A percentile compares a stretch with the other conserved stretches of the same genome.
These are phyloP conservation scores for Setophaga kirtlandii DNA, from an alignment of 2,113 vertebrate genomes.

Conservation along the genomic window DNA sequence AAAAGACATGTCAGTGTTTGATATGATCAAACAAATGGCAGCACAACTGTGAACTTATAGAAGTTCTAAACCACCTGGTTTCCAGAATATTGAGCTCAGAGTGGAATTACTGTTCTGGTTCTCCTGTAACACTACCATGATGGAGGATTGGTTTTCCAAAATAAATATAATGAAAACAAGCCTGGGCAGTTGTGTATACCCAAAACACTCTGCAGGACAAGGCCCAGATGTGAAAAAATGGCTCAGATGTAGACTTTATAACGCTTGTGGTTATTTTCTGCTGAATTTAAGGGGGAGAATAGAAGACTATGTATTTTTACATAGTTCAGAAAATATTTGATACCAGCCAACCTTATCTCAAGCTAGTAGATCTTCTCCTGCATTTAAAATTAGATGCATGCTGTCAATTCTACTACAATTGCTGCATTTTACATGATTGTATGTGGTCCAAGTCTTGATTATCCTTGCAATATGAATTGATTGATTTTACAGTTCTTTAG, in stretches of 20 bases:
- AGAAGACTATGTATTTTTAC: not conserved
- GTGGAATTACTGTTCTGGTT: not conserved
- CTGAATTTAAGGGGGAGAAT: not conserved
- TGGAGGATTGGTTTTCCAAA: not conserved
- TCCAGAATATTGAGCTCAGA: not conserved
- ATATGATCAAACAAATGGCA: not conserved
- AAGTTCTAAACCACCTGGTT: not conserved
- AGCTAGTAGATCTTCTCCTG: not conserved
- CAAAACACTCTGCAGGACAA: not conserved
- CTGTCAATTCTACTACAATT: not conserved
- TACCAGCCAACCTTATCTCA: not conserved
- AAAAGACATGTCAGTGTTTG: not conserved
- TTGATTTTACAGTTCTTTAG: not conserved
- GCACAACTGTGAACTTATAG: not conserved
- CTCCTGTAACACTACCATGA: not conserved
- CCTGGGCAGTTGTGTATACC: not conserved
- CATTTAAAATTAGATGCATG: not conserved
- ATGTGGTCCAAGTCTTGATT: not conserved
- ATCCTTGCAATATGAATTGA: not conserved
- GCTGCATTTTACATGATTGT: not conserved
- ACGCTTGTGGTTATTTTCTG: not conserved
- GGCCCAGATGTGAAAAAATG: not conserved
- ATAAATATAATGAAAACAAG: constrained; percentile 7
- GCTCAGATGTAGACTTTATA: not conserved
- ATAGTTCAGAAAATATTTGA: not conserved